phyloP scores from a whole-genome alignment of 2,113 vertebrate genomes.

The Forbesichthys papilliferus region DNA sequence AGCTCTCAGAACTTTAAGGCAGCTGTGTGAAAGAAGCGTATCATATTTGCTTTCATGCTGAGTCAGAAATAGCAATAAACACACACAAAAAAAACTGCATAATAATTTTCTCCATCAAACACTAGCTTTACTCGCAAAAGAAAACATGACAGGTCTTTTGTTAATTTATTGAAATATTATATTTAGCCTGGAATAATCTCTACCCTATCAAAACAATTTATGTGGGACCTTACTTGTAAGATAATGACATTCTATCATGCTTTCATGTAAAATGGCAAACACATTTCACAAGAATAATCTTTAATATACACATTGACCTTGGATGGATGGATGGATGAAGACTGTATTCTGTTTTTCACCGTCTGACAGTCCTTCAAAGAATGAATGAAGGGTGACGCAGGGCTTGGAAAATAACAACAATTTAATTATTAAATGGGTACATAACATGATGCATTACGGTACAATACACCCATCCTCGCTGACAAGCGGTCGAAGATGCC shows the following conservation, averaged over 20 bases:
- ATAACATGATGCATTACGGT: too few relatives aligned
- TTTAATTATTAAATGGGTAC: too few relatives aligned
- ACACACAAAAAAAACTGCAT: slow-evolving; percentile 4
- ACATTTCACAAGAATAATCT: slow-evolving; percentile 15
- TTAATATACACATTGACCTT: slow-evolving; percentile 50
- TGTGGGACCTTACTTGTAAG: slow-evolving; percentile 16
- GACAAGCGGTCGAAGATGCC: too few relatives aligned
- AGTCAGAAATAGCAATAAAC: slow-evolving; percentile 6
- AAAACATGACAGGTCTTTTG: slow-evolving; percentile 37
- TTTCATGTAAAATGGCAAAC: slow-evolving; percentile 32
- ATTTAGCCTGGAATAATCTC: slow-evolving; percentile 46
- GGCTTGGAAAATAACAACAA: too few relatives aligned
- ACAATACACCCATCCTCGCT: too few relatives aligned
- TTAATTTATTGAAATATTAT: slow-evolving; percentile 39
- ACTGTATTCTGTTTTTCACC: too few relatives aligned
- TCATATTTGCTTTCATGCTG: slow-evolving; percentile 1
- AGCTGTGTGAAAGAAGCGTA: background rate
- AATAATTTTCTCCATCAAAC: slow-evolving; percentile 20
- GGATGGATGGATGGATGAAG: slow-evolving; percentile 9
- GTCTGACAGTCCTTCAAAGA: too few relatives aligned
- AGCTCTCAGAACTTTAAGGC: background rate
- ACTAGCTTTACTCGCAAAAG: slow-evolving; percentile 21
- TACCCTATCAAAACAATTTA: slow-evolving; percentile 43
- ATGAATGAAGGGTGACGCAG: too few relatives aligned
- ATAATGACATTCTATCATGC: slow-evolving; percentile 23